Conservation (phyloP, 2,797 vertebrate species). For the Acipenser ruthenus region DNA sequence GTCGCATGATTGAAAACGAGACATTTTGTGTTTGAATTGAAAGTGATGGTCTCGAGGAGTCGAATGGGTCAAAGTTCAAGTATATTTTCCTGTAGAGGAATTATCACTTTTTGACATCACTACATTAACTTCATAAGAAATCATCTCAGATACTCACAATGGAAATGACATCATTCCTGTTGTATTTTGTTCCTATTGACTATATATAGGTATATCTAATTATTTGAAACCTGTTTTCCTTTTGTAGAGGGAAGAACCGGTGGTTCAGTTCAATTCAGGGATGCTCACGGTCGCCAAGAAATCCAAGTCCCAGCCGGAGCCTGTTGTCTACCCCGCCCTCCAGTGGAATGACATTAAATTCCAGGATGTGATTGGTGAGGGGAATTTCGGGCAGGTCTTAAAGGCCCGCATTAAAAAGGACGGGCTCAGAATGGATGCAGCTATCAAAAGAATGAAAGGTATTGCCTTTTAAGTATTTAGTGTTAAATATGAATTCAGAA, state of each 20-base stretch:
- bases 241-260: conserved; percentile 73
- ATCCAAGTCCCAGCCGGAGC: conserved; percentile 62
- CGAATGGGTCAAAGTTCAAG: too few species aligned
- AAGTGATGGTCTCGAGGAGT: too few species aligned
- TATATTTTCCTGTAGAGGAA: too few species aligned
- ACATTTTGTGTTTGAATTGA: too few species aligned
- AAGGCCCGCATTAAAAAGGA: conserved; percentile 84
- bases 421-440: conserved; percentile 76
- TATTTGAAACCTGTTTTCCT: conserved; percentile 14
- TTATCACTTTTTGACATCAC: too few species aligned
- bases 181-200: too few species aligned
- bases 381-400: conserved; percentile 79
- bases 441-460: conserved; percentile 87
- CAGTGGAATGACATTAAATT: conserved; percentile 85
- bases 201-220: too few species aligned
- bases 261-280: conserved; percentile 76
- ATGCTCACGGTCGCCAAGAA: conserved; percentile 70
- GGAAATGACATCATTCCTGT: too few species aligned
- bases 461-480: neutral
- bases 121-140: too few species aligned
- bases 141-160: too few species aligned
- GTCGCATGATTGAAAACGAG: too few species aligned
- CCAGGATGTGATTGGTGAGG: conserved; percentile 81
- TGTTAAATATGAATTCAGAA: too few species aligned
- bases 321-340: conserved; percentile 71